Base-by-base conservation (phyloP, 2,888 invertebrate genomes). In the Cosmia pyralina region DNA sequence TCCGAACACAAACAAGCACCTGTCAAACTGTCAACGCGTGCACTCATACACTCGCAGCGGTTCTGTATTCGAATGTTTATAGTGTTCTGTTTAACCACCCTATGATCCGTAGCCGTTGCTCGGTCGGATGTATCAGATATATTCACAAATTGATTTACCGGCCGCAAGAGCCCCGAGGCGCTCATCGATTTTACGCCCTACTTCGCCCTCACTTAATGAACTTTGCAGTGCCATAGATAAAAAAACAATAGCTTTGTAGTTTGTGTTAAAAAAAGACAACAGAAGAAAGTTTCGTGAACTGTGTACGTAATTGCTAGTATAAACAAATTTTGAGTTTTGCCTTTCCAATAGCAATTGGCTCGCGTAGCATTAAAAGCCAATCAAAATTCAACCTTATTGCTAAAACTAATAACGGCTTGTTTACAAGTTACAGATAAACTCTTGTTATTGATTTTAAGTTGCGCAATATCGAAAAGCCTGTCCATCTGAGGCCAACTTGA, bases 171-270 rank as follows among this genome's bases (percentile, higher is more conserved):
- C 85, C 85, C 75, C 68, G 72, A 76, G 87, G 88, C 82, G 80
- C 62, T 77, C 81, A 81, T 86, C 87, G 88, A 92, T 91, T 92
- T 90, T 85, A 88, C 85, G 89, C 89, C 85, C 90, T 83, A 89
- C 84, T 90, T 91, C 85, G 65, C 79, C 55, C 74, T 75, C 79
- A 85, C 85, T 81, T 90, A 89, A 88, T 88, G 83, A 88, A 89
- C 88, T 83, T 86, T 83, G 80, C 78, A 81, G 68, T 78, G 55
- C 50, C 28, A 69, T 72, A 73, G 78, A 82, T 82, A 82, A 86
- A 79, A n/a, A 88, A 57, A 88, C 84, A 87, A 81, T 71, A 66
- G 69, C 69, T 71, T 69, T 60, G 69, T 52, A 60, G 50, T 38
- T 46, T 55, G 6, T 48, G 57, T 58, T 77, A 69, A 69, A 58